Evolutionary conservation across 2,888 invertebrate genomes (phyloP), one percentile per base, ranked within the genome.

Genomic region (Eumacrocentrus americanus): DNA sequence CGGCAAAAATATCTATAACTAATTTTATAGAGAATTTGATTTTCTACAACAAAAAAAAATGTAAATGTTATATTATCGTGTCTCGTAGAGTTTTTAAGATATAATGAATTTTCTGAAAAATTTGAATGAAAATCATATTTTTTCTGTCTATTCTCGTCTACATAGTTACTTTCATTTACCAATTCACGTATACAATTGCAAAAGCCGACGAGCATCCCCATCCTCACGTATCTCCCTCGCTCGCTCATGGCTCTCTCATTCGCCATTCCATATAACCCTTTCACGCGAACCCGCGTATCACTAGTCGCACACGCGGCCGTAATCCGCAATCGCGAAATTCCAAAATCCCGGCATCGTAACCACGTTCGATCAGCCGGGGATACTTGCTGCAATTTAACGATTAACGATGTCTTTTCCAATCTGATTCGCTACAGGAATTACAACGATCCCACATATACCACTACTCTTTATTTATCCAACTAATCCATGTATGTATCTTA

Each of bases 161-260:
- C n/a, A n/a, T n/a, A n/a, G n/a, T n/a, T n/a, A n/a, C n/a, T 58
- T 51, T 58, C 46, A 35, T 23, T 46, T 52, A 52, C 52, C 58
- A 58, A 16, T 58, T 65, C 65, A 65, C 65, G 65, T 65, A 62
- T 53, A 56, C 65, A 65, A 62, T 65, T 65, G n/a, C n/a, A 65
- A 65, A 65, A 65, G 62, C 64, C 61, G 44, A 61, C 53, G 47
- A 48, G 60, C 52, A 42, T 22, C 48, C 60, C 50, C 38, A 55
- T 54, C 25, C 46, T 42, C 29, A 22, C 37, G 16, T 25, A 16
- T 46, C 42, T 35, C 34, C 35, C 51, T 60, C 40, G 29, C 38
- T 23, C 9, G 6, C 20, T 25, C 7, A 25, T 40, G 23, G 46
- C 52, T 22, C 37, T 25, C 37, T 35, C 23, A 12, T 18, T 58